These are phyloP conservation scores for Daphoenositta chrysoptera DNA, from an alignment of 2,113 vertebrate species.

Conservation along the genomic window DNA sequence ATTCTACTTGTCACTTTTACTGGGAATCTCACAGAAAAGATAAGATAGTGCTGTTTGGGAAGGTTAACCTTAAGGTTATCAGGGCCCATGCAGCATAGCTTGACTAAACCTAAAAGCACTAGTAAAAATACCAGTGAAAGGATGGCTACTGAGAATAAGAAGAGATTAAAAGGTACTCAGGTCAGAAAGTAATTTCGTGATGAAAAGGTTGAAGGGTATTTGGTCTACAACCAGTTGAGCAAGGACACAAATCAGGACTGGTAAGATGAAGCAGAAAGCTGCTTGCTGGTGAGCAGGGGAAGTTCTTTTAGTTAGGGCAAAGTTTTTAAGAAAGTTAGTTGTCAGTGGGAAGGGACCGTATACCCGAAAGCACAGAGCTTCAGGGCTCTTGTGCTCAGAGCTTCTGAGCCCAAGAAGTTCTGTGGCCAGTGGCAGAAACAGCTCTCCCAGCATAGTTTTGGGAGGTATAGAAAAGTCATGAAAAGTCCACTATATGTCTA, in stretches of 20 bases:
- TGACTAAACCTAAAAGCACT: neutral
- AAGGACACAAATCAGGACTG: neutral
- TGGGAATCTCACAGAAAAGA: neutral
- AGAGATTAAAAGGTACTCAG: neutral
- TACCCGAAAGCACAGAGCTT: neutral
- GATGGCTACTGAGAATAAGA: neutral
- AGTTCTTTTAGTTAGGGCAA: neutral
- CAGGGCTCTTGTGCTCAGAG: neutral
- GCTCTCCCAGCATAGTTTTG: neutral
- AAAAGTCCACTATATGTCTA: neutral
- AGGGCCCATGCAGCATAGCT: neutral
- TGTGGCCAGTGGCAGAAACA: neutral
- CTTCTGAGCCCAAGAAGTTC: neutral
- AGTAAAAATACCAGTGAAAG: neutral
- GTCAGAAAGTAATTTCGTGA: neutral
- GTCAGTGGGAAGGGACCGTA: neutral
- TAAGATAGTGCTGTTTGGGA: neutral
- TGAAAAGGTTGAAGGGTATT: neutral
- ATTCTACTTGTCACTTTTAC: neutral
- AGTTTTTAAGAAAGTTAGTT: neutral
- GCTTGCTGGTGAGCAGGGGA: neutral
- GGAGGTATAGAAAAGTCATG: neutral
- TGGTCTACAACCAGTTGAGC: neutral
- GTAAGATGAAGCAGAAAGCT: neutral
- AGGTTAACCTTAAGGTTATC: neutral